These are phyloP conservation scores for Pampusana beccarii DNA, from an alignment of 2,113 vertebrate genomes.

Conservation along the genomic window DNA sequence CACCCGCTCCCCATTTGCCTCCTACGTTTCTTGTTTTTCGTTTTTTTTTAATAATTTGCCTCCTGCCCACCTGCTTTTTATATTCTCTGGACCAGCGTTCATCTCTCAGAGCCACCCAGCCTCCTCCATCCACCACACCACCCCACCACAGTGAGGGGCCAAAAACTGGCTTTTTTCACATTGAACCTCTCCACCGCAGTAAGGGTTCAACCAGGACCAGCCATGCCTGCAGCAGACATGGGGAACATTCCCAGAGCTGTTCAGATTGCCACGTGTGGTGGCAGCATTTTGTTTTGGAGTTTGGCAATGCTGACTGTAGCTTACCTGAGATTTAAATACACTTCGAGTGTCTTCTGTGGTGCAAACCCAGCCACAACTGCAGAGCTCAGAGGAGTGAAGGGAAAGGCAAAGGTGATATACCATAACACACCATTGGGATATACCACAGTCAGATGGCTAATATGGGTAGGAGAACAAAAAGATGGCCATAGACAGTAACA, in stretches of 20 bases:
- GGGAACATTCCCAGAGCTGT: not conserved
- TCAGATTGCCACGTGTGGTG: not conserved
- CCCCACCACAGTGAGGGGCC: not conserved
- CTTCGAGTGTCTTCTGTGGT: not conserved
- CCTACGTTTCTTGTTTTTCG: not conserved
- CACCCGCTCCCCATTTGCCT: not conserved
- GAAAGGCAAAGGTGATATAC: not conserved
- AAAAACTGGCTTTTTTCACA: not conserved
- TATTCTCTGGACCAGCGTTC: not conserved
- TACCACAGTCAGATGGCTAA: not conserved
- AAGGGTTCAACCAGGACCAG: not conserved
- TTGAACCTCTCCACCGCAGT: not conserved
- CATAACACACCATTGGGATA: not conserved
- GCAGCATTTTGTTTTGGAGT: not conserved
- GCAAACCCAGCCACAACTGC: not conserved
- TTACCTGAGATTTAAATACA: not conserved
- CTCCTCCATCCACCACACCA: not conserved
- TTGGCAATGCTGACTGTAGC: not conserved
- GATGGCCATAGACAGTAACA: not conserved
- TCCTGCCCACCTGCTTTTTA: not conserved
- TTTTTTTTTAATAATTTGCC: not conserved
- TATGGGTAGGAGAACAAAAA: not conserved
- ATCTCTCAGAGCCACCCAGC: not conserved
- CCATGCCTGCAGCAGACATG: not conserved
- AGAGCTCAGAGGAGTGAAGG: not conserved